Evolutionary conservation across 2,888 invertebrate genomes (phyloP).

Genomic region (Cheilosia soror): DNA sequence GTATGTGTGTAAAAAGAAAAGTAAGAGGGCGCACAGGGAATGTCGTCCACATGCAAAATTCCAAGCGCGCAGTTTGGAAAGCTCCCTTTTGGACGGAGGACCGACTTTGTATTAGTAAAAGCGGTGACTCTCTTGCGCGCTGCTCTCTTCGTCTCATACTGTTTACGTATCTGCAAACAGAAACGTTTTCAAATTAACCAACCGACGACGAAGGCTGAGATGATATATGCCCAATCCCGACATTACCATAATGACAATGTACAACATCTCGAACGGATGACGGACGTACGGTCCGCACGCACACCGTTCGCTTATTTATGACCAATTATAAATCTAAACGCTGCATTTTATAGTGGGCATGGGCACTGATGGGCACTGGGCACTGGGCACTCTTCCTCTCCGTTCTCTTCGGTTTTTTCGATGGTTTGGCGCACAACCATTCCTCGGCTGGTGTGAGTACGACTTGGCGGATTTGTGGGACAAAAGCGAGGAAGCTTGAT

Average conservation of each 20-base stretch:
- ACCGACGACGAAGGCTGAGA: slow-evolving; percentile 74
- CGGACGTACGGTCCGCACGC: slow-evolving; percentile 75
- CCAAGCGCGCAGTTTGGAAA: slow-evolving; percentile 42
- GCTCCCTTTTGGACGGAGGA: slow-evolving; percentile 38
- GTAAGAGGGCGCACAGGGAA: slow-evolving; percentile 23
- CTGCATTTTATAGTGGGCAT: slow-evolving; percentile 74
- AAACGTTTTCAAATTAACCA: slow-evolving; percentile 73
- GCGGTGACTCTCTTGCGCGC: slow-evolving; percentile 54
- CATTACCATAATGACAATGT: slow-evolving; percentile 76
- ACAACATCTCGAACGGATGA: slow-evolving; percentile 76
- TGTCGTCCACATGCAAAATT: slow-evolving; percentile 57
- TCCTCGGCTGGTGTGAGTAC: slow-evolving; percentile 17
- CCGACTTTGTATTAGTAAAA: slow-evolving; percentile 50
- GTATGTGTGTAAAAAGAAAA: slow-evolving; percentile 22
- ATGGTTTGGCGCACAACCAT: slow-evolving; percentile 20
- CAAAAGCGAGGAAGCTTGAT: slow-evolving; percentile 60
- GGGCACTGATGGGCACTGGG: slow-evolving; percentile 64
- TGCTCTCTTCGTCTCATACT: slow-evolving; percentile 40
- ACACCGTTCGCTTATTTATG: slow-evolving; percentile 75
- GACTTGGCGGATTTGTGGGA: slow-evolving; percentile 35
- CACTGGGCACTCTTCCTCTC: slow-evolving; percentile 52
- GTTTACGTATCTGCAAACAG: slow-evolving; percentile 74
- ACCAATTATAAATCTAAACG: slow-evolving; percentile 76
- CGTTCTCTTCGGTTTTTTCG: slow-evolving; percentile 14
- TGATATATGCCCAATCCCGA: slow-evolving; percentile 72